Base-by-base conservation (phyloP, 2,113 vertebrate species). In the Marmota flaviventris region DNA sequence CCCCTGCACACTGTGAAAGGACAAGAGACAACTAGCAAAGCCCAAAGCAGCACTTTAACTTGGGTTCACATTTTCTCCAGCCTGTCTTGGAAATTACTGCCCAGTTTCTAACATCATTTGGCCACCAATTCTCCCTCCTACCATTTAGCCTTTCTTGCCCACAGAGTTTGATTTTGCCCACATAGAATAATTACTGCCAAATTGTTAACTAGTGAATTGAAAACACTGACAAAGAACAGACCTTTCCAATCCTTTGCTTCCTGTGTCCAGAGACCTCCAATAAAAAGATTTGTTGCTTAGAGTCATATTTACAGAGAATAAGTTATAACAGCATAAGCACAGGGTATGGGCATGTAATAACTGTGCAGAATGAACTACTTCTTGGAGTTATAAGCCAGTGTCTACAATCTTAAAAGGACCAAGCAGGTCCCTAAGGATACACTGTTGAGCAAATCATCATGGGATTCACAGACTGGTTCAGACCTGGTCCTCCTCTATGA, bases 311-410 rank as follows among this genome's bases (percentile, higher is more conserved):
- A 85, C n/a, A 82, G 32, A 72, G 32, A 39, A 3, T 69, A 65
- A 89, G 32, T 51, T 58, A 12, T 34, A 34, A 45, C 58, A 51
- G 8, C 24, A 2, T 67, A 75, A 72, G 24, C 24, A 69, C 16
- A 61, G 51, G 63, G 13, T 9, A 61, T 6, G 25, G 82, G 27
- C 7, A 2, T 16, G 1, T 53, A 56, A n/a, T 37, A 82, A 63
- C 0, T 18, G 18, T 7, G 4, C 1, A 2, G 22, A 0, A 51
- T 70, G 25, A 81, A 39, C 3, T 39, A 2, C 45, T 10, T 63
- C 61, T 51, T n/a, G 65, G 79, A 6, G 3, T 20, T 67, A 4
- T 51, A 8, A 27, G 53, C 27, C 72, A 76, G 17, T 45, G 24
- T n/a, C 32, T 12, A 65, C n/a, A 73, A 3, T 48, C 67, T 22